Evolutionary conservation across 2,797 vertebrate genomes (phyloP).

Genomic region (Lepidocolaptes lacrymiger): DNA sequence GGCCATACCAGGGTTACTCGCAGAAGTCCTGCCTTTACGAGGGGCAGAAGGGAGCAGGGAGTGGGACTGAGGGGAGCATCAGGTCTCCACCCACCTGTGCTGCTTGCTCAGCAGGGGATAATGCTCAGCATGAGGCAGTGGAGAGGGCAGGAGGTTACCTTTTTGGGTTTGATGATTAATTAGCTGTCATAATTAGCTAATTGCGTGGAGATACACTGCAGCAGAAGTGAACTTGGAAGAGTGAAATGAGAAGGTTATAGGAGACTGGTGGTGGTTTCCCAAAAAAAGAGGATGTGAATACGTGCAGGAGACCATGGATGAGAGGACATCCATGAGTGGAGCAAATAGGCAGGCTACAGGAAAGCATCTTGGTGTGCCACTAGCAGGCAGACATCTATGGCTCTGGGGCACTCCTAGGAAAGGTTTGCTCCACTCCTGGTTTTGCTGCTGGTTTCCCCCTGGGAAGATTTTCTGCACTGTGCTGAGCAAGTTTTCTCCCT

Average conservation of each 20-base stretch:
- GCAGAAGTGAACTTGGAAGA: neutral
- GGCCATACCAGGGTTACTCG: neutral
- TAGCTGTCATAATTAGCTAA: conserved; percentile 48
- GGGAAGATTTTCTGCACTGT: neutral
- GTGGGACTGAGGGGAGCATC: neutral
- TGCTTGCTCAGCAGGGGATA: conserved; percentile 7
- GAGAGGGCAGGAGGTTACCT: neutral
- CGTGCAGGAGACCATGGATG: neutral
- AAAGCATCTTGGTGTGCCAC: fast-evolving
- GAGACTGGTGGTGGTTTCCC: neutral
- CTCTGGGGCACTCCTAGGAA: neutral
- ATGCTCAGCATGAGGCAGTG: neutral
- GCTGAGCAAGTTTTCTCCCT: neutral
- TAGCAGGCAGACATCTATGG: neutral
- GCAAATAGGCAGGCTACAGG: fast-evolving
- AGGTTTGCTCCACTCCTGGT: neutral
- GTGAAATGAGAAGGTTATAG: neutral
- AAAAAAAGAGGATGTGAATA: neutral
- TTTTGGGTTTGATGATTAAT: conserved; percentile 44
- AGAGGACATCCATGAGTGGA: neutral
- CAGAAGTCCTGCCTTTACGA: neutral
- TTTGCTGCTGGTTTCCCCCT: neutral
- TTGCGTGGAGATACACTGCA: neutral
- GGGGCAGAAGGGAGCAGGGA: neutral
- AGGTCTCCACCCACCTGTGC: neutral